Percentiles rank a stretch among this genome's conserved stretches.
Conservation (phyloP, 2,113 vertebrate species). For the Orthonyx spaldingii region DNA sequence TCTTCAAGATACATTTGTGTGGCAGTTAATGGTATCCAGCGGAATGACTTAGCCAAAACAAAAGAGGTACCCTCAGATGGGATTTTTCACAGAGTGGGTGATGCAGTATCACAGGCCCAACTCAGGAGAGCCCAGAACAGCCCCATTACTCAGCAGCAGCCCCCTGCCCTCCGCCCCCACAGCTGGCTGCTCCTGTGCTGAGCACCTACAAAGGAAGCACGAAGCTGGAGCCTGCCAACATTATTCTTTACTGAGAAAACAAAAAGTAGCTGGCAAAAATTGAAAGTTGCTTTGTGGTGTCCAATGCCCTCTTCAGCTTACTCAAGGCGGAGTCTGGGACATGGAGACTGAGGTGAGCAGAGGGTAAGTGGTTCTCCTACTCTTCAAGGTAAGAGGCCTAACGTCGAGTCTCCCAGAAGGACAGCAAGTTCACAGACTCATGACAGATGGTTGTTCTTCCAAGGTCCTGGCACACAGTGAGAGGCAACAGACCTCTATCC, state of each 20-base stretch:
- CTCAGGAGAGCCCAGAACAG: not conserved
- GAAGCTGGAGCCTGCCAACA: not conserved
- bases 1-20: not conserved
- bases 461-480: not conserved
- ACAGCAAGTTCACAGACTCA: not conserved
- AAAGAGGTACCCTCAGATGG: not conserved
- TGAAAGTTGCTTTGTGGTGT: not conserved
- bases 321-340: not conserved
- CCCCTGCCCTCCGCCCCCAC: not conserved
- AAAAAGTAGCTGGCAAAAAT: not conserved
- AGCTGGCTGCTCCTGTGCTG: not conserved
- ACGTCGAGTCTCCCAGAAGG: not conserved
- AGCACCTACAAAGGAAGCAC: constrained; percentile 18
- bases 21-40: not conserved
- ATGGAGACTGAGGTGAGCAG: not conserved
- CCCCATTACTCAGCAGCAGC: not conserved
- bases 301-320: not conserved
- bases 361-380: not conserved
- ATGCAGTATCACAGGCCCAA: not conserved
- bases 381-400: not conserved
- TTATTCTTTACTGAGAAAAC: not conserved
- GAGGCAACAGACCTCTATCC: not conserved
- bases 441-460: not conserved
- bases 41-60: not conserved
- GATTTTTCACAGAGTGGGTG: not conserved